Evolutionary conservation across 2,797 vertebrate genomes (phyloP).

Genomic region (Odontamblyopus lacepedii): DNA sequence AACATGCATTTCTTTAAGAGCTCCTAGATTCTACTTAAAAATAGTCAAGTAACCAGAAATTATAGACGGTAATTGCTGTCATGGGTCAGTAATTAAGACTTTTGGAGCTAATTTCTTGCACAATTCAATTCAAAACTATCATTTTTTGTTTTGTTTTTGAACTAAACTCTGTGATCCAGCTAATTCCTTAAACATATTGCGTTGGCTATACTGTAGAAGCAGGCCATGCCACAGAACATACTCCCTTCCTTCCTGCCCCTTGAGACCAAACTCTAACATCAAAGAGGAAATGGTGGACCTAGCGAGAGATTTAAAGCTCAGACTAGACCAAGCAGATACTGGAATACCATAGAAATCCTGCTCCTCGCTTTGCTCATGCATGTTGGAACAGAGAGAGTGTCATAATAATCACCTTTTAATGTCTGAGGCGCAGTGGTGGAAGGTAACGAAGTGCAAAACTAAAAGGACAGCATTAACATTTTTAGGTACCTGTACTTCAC

Average conservation of each 20-base stretch:
- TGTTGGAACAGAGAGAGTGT: conserved; percentile 38
- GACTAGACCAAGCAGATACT: conserved; percentile 16
- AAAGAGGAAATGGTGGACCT: conserved; percentile 23
- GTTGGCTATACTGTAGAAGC: not conserved
- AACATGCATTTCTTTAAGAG: not conserved
- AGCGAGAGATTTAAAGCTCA: conserved; percentile 14
- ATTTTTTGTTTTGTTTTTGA: not conserved
- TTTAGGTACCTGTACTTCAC: too few relatives aligned
- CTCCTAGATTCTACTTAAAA: not conserved
- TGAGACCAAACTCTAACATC: conserved; percentile 11
- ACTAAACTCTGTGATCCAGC: not conserved
- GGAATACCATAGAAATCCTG: conserved; percentile 26
- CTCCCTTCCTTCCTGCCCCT: conserved; percentile 9
- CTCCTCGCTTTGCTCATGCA: conserved; percentile 23
- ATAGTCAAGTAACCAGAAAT: not conserved
- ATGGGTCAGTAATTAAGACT: not conserved
- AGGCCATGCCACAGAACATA: conserved; percentile 27
- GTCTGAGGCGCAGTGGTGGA: conserved; percentile 6
- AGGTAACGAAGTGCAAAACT: too few relatives aligned
- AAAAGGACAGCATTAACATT: too few relatives aligned
- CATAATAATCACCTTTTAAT: conserved; percentile 45
- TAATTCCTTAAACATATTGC: not conserved
- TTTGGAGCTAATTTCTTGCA: not conserved
- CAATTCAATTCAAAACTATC: too few relatives aligned
- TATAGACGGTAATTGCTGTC: not conserved